Evolutionary conservation across 2,113 vertebrate species (phyloP), one percentile per base, ranked within the genome.

Genomic region (Datnioides undecimradiatus): DNA sequence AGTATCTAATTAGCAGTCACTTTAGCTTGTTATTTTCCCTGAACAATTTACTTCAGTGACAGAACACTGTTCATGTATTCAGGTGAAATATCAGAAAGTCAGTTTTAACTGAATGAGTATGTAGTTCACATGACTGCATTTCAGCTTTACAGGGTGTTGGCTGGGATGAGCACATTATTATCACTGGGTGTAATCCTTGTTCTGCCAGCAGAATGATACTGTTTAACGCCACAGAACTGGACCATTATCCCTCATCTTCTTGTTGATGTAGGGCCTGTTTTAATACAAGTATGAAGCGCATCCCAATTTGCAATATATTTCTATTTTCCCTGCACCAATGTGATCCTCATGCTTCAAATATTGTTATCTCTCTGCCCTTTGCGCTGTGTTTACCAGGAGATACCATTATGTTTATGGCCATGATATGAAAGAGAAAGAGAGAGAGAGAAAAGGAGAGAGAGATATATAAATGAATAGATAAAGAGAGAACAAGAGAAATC

Each of bases 341-440:
- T 5, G n/a, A 68, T 78, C 23, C 23, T 45, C 23, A n/a, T 25
- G 33, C 46, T 40, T 69, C 31, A 74, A 17, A 82, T 81, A 21
- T 17, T 82, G 41, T 73, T 89, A 89, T 90, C 86, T 83, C 31
- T 43, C 5, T 89, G 89, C 78, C 83, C 91, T 93, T 93, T 93
- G 90, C 8, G 31, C 90, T 57, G 68, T 80, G 54, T 87, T 72
- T 72, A 48, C 72, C 43, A 33, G 3, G 21, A 67, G 77, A 88
- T 36, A 23, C 31, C 63, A 74, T 80, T 65, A 65, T 79, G 82
- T 91, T 93, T 93, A 92, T 89, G 77, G 45, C 67, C 73, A 71
- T 14, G 27, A 54, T 69, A 46, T 8, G 71, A n/a, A 60, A 34
- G 60, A 40, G 9, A 64, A 41, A 49, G 25, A 51, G 25, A 60